Evolutionary conservation across 2,113 vertebrate species (phyloP), one percentile per base, ranked within the genome.

Genomic region (Atractosteus spatula): DNA sequence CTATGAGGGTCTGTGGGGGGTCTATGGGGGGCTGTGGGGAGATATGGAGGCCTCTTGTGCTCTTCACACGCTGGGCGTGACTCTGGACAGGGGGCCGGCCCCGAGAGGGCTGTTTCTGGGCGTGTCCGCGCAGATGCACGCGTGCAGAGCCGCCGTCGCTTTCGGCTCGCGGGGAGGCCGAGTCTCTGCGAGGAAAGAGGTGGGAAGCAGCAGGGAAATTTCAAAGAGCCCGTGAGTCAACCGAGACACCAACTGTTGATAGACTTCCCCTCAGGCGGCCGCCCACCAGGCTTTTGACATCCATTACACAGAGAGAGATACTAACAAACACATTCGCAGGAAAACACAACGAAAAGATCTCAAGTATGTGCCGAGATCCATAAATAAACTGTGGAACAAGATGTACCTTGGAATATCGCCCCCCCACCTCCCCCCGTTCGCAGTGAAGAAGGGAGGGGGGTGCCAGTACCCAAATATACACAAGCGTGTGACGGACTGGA

Each of bases 171-270:
- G 1, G 29, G 29, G 29, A 29, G 29, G 29, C 29, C 29, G 29
- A 29, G 29, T 29, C 29, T 29, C 29, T 29, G 29, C 29, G 1
- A 29, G 29, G 29, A 29, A 2, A 29, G 29, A 29, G 29, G 29
- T 29, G 29, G 29, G 29, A 29, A 10, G 47, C 47, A 51, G 47
- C 47, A 51, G 47, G 10, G 47, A 10, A 51, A 71, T 71, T 61
- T 63, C 57, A 71, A 63, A n/a, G 62, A 57, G 55, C 55, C 64
- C 55, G 45, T 68, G 64, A 73, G 55, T 68, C 71, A 68, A 59
- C 55, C 55, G 16, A 66, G 42, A 55, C 67, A 65, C 47, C 71
- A 67, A 56, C 17, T 56, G 8, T 43, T 41, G 65, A 67, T 47
- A 64, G 56, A 73, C n/a, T 17, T 12, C 11, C 65, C 71, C 66